Base-by-base conservation (phyloP, 2,797 vertebrate genomes). In the Protosalanx chinensis region DNA sequence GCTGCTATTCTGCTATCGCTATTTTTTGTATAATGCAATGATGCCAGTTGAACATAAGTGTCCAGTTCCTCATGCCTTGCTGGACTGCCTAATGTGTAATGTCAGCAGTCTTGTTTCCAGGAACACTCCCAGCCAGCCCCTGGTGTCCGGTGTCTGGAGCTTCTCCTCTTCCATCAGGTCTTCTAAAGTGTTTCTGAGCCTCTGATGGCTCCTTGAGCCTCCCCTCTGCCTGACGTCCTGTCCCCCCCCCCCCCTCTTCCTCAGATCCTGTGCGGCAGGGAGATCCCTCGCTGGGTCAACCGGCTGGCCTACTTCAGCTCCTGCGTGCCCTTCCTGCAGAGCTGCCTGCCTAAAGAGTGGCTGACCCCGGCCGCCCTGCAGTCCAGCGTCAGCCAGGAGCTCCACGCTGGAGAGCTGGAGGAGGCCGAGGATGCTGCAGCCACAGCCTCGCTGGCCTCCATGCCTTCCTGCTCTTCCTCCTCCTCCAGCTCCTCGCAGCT, bases 301-400 rank as follows among this genome's bases (percentile, higher is more conserved):
- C 93, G 98, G 29, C 94, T 99, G 76, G 98, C 98, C 85, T 98
- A 99, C 92, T 98, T 99, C 94, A 99, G 98, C 91, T 98, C 98
- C 76, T 99, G 98, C 29, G 98, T 99, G 81, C 97, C 98, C 2
- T 99, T 99, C 83, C 95, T 99, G 27, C 98, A 99, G 94, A 98
- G 95, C 90, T 99, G 97, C 85, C 93, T 99, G 90, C 98, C 98
- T 0, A 97, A 96, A 89, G 97, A 99, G 92, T 99, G 97, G 98
- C 93, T 99, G 66, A 99, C 98, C 1, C 98, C 98, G 0, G 97
- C 96, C 0, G 97, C 98, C 72, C 92, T 99, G 85, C 98, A 99
- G 91, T 96, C 96, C 67, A 99, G 96, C 7, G 96, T 99, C 74
- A 98, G 96, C 91, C 97, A 99, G 88, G 98, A 98, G 91, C 95